Base-by-base conservation (phyloP, 2,113 vertebrate species). In the Syngnathus typhle region DNA sequence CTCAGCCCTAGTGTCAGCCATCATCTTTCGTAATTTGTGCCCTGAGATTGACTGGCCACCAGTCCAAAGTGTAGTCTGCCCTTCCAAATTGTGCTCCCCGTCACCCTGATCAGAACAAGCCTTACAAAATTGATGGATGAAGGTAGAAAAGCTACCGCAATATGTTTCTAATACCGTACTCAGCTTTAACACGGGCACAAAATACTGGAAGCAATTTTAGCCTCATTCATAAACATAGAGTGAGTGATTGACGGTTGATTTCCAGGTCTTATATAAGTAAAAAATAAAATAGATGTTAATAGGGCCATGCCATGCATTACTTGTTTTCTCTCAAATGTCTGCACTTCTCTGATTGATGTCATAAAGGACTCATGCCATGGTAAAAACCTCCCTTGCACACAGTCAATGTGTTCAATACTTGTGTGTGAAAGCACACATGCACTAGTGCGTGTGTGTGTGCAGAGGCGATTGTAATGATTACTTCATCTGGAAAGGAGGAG, bases 321-420 rank as follows among this genome's bases (percentile, higher is more conserved):
- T 63, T 71, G 60, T 38, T 43, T 58, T 64, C 68, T 66, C 38
- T 69, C 76, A 78, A 80, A 81, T 83, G 79, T 69, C 73, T 84
- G 66, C 59, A 69, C 75, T 80, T 79, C 73, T 74, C 59, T 44
- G 46, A 70, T 67, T 82, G 80, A 87, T 79, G 85, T 86, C 79
- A 83, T 73, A 9, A 39, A 68, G 73, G 81, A 62, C 60, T 58
- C 69, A 83, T 8, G 56, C 80, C 65, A 87, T 78, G 68, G 88
- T 38, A 86, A 88, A 80, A 88, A 81, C 81, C 77, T 69, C 66
- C 71, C 65, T 64, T 3, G 5, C 72, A 72, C 69, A 67, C 61
- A 43, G 60, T 68, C 59, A 12, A 55, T 71, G 62, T 65, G 63
- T 79, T 78, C 69, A 71, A 44, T 67, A 65, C 70, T 74, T 74